Evolutionary conservation across 2,888 invertebrate genomes (phyloP).

Genomic region (Helicoverpa assulta): DNA sequence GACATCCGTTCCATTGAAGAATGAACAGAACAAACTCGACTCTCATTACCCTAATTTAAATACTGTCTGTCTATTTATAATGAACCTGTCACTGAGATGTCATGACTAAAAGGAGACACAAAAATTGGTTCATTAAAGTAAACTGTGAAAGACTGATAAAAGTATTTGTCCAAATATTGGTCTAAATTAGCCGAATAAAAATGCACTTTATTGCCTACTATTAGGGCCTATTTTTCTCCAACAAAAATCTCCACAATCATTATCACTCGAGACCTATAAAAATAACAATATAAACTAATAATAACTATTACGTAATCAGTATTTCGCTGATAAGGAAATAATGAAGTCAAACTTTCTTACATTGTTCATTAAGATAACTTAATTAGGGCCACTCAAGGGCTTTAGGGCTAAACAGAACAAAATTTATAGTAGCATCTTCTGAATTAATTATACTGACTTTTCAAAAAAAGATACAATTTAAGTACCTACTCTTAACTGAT

Average conservation of each 20-base stretch:
- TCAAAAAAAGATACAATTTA: conserved; percentile 19
- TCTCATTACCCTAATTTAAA: conserved; percentile 6
- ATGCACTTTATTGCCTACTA: background rate
- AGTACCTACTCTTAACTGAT: conserved; percentile 17
- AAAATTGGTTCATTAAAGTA: conserved; percentile 10
- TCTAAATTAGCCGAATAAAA: background rate
- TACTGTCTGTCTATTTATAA: conserved; percentile 28
- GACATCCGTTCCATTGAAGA: background rate
- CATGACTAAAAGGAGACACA: conserved; percentile 6
- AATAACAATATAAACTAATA: background rate
- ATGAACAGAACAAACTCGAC: background rate
- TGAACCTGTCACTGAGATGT: conserved; percentile 3
- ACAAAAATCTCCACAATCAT: background rate
- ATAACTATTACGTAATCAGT: background rate
- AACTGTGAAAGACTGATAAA: background rate
- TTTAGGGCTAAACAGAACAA: conserved; percentile 13
- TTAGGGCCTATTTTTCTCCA: background rate
- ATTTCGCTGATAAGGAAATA: conserved; percentile 25
- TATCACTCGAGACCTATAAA: background rate
- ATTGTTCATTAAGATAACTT: conserved; percentile 45
- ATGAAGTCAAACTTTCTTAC: conserved; percentile 25
- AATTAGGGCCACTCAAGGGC: conserved; percentile 29
- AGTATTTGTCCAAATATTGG: background rate
- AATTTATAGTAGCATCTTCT: conserved; percentile 22
- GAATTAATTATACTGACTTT: conserved; percentile 38